phyloP scores from a whole-genome alignment of 1,140 invertebrate genomes.

The Meloidogyne exigua region DNA sequence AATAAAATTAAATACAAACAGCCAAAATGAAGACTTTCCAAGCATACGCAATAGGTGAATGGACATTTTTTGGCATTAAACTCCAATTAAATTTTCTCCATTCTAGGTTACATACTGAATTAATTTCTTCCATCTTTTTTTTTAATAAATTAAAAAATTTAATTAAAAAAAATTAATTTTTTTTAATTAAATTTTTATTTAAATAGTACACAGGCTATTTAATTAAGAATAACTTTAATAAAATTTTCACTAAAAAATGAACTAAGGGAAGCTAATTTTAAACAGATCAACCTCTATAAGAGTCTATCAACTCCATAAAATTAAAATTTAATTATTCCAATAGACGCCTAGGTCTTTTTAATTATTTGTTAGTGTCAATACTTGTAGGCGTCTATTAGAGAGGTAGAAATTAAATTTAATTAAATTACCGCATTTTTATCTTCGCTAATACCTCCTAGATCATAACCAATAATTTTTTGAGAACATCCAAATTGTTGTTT shows the following conservation, averaged over 20 bases:
- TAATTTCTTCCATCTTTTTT: not conserved
- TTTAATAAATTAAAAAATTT: not conserved
- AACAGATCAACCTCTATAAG: too few species aligned
- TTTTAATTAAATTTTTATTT: too few species aligned
- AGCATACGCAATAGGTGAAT: not conserved
- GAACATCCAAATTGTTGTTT: conserved; percentile 4
- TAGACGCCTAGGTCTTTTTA: not conserved
- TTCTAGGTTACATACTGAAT: not conserved
- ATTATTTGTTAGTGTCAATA: too few species aligned
- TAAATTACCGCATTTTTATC: not conserved
- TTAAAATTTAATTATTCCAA: too few species aligned
- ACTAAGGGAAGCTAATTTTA: too few species aligned
- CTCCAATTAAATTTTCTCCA: not conserved
- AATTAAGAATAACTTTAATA: too few species aligned
- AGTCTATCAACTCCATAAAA: too few species aligned
- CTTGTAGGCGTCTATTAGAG: too few species aligned
- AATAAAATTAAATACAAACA: not conserved
- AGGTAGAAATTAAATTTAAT: too few species aligned
- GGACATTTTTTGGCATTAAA: not conserved
- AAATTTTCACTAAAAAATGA: too few species aligned
- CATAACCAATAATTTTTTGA: not conserved
- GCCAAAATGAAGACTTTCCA: not conserved
- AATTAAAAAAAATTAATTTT: too few species aligned
- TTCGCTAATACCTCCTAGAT: conserved; percentile 12
- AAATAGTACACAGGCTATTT: too few species aligned